Evolutionary conservation across 2,113 vertebrate genomes (phyloP).

Genomic region (Halcyon senegalensis): DNA sequence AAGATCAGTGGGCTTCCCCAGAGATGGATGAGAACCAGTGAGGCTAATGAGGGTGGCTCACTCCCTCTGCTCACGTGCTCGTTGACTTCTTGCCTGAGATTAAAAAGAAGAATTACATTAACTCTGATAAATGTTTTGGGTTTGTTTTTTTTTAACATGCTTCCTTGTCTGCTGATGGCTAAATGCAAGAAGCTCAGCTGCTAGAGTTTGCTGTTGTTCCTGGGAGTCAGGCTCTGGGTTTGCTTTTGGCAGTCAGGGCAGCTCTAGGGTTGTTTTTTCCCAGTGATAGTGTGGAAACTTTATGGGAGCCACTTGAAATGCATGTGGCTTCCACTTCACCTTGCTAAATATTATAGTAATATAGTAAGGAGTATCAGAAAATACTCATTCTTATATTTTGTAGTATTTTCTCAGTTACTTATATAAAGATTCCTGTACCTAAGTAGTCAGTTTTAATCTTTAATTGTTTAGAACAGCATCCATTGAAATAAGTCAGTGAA

Average conservation of each 20-base stretch:
- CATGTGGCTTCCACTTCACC: neutral
- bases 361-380: neutral
- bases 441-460: neutral
- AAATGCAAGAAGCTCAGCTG: neutral
- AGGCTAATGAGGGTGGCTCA: neutral
- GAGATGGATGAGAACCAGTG: neutral
- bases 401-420: neutral
- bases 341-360: neutral
- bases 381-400: neutral
- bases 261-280: neutral
- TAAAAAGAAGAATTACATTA: neutral
- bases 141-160: neutral
- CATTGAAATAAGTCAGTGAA: neutral
- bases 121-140: neutral
- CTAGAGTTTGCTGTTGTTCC: neutral
- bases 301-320: neutral
- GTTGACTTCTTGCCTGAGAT: neutral
- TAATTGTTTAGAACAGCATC: neutral
- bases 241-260: neutral
- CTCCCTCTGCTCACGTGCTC: neutral
- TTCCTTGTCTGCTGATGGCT: neutral
- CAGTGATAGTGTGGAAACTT: neutral
- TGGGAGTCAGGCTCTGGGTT: neutral
- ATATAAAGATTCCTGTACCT: neutral
- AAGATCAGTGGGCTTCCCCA: neutral